Conservation (phyloP, 2,888 invertebrate species). For the Netelia virgata region DNA sequence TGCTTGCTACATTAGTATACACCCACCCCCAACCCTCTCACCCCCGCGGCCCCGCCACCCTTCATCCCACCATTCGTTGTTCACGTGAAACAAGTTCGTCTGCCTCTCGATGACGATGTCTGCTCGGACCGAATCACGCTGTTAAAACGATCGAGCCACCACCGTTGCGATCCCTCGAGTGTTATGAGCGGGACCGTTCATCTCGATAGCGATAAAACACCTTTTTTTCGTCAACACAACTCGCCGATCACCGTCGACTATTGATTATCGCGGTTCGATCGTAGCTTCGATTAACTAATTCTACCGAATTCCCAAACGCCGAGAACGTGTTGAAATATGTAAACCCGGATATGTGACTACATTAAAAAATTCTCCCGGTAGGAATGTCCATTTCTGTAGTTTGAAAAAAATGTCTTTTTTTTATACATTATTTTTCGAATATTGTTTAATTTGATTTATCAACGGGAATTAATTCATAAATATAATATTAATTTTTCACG, state of each 20-base stretch:
- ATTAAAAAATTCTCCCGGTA: neutral
- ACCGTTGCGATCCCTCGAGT: conserved; percentile 27
- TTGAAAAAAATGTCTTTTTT: no score
- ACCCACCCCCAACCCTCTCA: neutral
- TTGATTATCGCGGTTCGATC: conserved; percentile 44
- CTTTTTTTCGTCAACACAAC: conserved; percentile 9
- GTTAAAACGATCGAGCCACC: conserved; percentile 55
- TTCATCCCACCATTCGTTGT: conserved; percentile 1
- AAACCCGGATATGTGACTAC: neutral
- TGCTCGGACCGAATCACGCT: conserved; percentile 48
- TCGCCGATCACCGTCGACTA: conserved; percentile 4
- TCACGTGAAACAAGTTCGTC: conserved; percentile 38
- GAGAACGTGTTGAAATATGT: neutral
- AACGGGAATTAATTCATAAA: no score
- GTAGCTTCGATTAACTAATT: conserved; percentile 20
- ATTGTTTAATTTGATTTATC: no score
- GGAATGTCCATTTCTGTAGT: no score
- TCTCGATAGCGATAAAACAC: conserved; percentile 6
- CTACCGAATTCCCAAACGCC: neutral
- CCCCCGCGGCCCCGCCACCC: no score
- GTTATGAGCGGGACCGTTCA: conserved; percentile 35
- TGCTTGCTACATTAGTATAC: conserved; percentile 51
- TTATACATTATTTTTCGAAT: no score
- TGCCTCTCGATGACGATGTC: conserved; percentile 51
- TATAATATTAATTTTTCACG: no score